These are phyloP conservation scores for Sinella curviseta DNA, from an alignment of 1,140 invertebrate species.

Conservation along the genomic window DNA sequence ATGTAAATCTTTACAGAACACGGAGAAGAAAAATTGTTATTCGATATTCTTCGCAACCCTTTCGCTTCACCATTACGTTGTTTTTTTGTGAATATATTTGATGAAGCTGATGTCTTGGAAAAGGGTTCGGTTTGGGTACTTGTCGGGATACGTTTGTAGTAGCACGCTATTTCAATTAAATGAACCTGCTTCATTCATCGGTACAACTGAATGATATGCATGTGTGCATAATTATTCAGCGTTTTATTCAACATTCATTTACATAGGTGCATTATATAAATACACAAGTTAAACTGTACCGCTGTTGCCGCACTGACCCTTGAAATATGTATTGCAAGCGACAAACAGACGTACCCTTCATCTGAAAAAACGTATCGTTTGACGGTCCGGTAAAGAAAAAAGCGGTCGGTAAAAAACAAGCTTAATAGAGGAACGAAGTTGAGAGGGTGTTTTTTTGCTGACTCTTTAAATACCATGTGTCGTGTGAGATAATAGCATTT, in stretches of 20 bases:
- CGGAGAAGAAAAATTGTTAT: neutral
- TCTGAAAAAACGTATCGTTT: too few species aligned
- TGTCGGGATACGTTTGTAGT: too few species aligned
- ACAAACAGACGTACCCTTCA: neutral
- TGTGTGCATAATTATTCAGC: slow-evolving; percentile 2
- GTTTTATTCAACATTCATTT: neutral
- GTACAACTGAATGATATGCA: neutral
- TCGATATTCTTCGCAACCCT: neutral
- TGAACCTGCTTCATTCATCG: neutral
- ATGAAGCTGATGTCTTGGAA: too few species aligned
- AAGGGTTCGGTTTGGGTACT: too few species aligned
- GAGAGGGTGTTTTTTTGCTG: slow-evolving; percentile 13
- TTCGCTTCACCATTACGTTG: neutral
- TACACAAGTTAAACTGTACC: too few species aligned
- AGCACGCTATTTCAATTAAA: too few species aligned
- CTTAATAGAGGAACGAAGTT: neutral
- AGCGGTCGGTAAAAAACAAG: too few species aligned
- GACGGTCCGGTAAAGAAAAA: too few species aligned
- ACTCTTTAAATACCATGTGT: neutral
- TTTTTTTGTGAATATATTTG: neutral
- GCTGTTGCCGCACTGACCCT: too few species aligned
- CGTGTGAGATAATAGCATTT: neutral
- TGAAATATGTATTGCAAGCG: neutral
- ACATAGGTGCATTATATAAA: neutral
- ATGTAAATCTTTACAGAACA: neutral